Evolutionary conservation across 2,113 vertebrate genomes (phyloP).

Genomic region (Corvus moneduloides): DNA sequence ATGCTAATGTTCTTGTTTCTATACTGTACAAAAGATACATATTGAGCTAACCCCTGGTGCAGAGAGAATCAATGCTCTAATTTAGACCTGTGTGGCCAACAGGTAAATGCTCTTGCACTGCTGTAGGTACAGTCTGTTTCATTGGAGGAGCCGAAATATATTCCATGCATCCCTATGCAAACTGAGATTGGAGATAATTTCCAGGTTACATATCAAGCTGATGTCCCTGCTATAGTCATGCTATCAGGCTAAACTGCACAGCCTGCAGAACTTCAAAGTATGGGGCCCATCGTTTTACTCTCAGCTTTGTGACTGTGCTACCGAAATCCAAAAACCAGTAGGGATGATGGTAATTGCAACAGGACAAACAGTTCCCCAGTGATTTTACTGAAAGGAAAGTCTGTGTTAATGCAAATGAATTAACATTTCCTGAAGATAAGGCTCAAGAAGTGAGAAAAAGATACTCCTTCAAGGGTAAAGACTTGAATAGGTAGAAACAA

Average conservation of each 20-base stretch:
- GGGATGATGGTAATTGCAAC: not conserved
- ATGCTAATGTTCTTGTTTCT: not conserved
- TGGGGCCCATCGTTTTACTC: not conserved
- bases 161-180: not conserved
- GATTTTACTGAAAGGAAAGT: not conserved
- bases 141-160: not conserved
- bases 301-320: not conserved
- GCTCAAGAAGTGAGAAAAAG: not conserved
- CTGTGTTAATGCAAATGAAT: not conserved
- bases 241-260: not conserved
- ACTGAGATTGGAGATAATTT: not conserved
- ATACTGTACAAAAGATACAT: not conserved
- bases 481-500: not conserved
- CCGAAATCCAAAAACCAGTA: not conserved
- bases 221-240: not conserved
- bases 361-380: not conserved
- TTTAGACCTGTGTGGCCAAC: not conserved
- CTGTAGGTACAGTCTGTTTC: not conserved
- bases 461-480: not conserved
- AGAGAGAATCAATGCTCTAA: not conserved
- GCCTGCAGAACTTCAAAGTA: not conserved
- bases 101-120: not conserved
- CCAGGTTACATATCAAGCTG: not conserved
- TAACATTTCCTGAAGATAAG: not conserved
- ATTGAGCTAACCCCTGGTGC: not conserved